These are phyloP conservation scores for Cerastoderma edule DNA, from an alignment of 2,888 invertebrate genomes.

Conservation along the genomic window DNA sequence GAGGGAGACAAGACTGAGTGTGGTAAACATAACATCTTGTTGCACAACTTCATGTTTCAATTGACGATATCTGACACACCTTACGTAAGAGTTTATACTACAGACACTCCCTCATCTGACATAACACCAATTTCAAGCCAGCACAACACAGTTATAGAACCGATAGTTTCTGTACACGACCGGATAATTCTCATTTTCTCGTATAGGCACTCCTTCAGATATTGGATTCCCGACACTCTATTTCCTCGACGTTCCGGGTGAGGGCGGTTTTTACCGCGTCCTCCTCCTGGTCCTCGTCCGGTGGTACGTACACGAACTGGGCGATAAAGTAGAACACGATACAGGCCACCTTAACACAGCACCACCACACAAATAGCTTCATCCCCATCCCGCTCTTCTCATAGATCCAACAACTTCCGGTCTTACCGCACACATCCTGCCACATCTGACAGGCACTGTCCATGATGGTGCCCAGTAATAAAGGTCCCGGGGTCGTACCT, in stretches of 20 bases:
- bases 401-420: constrained; percentile 67
- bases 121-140: too few relatives aligned
- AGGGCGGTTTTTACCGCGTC: background rate
- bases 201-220: too few relatives aligned
- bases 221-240: constrained; percentile 25
- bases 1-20: too few relatives aligned
- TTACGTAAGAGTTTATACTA: too few relatives aligned
- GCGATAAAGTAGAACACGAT: constrained; percentile 61
- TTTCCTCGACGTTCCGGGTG: constrained; percentile 6
- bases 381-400: constrained; percentile 64
- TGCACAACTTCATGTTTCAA: too few relatives aligned
- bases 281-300: constrained; percentile 15
- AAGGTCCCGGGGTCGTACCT: constrained; percentile 67
- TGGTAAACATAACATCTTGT: too few relatives aligned
- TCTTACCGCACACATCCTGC: constrained; percentile 58
- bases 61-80: too few relatives aligned
- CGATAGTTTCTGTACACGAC: too few relatives aligned
- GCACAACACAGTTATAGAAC: too few relatives aligned
- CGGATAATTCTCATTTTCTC: too few relatives aligned
- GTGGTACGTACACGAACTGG: constrained; percentile 58
- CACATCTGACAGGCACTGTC: constrained; percentile 67
- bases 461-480: constrained; percentile 65
- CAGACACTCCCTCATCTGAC: too few relatives aligned
- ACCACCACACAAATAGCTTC: constrained; percentile 67
- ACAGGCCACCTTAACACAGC: constrained; percentile 54